Percentiles rank a stretch among this genome's conserved stretches.
phyloP scores from a whole-genome alignment of 2,113 vertebrate species.

The Formicarius rufipectus region DNA sequence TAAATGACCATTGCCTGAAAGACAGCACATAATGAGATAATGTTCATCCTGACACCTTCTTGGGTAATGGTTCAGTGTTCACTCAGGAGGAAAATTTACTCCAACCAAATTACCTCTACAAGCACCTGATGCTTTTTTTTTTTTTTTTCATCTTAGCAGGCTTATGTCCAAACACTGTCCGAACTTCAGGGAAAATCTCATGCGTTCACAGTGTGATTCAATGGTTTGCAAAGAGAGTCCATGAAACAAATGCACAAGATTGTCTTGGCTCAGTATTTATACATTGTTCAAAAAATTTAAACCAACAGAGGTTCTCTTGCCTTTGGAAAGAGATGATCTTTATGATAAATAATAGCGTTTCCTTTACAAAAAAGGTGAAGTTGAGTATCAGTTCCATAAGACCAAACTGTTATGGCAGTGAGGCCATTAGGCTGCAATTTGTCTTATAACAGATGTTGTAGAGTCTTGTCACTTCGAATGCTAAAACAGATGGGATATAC shows the following conservation, averaged over 20 bases:
- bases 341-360: constrained; percentile 50
- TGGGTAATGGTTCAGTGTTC: background rate
- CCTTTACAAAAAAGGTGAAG: constrained; percentile 32
- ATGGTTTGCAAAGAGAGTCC: background rate
- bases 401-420: constrained; percentile 13
- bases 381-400: constrained; percentile 45
- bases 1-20: constrained; percentile 48
- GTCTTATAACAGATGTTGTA: constrained; percentile 61
- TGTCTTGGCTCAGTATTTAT: background rate
- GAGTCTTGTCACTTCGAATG: constrained; percentile 48
- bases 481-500: constrained; percentile 63
- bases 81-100: background rate
- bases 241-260: background rate
- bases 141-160: background rate
- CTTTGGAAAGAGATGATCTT: background rate
- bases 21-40: background rate
- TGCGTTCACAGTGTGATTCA: background rate
- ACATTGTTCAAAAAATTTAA: constrained; percentile 25
- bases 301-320: constrained; percentile 3
- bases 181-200: background rate
- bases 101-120: background rate
- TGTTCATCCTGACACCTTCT: background rate
- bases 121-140: background rate
- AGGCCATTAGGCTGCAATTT: constrained; percentile 66
- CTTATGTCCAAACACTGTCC: background rate